Conservation (phyloP, 1,140 invertebrate genomes). For the Agraylea sexmaculata region DNA sequence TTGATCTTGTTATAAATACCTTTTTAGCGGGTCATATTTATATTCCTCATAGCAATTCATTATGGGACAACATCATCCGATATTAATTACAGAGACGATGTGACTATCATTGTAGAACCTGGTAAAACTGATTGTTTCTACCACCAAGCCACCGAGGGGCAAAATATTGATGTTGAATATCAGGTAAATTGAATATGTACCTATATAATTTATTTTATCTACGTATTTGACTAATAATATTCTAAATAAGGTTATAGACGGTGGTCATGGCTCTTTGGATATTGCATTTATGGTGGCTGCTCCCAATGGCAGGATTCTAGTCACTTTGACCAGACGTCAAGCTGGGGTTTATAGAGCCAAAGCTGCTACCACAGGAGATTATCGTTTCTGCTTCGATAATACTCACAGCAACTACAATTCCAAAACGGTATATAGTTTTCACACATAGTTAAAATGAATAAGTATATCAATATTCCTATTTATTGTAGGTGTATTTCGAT, state of each 20-base stretch:
- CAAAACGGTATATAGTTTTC: conserved; percentile 49
- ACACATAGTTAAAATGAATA: conserved; percentile 1
- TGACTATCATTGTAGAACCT: conserved; percentile 57
- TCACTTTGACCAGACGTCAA: conserved; percentile 56
- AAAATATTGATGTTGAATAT: conserved; percentile 60
- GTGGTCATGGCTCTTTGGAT: conserved; percentile 62
- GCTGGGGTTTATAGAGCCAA: conserved; percentile 54
- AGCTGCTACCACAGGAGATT: conserved; percentile 50
- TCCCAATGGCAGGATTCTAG: conserved; percentile 49
- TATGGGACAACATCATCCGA: too few species aligned
- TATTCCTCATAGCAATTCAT: too few species aligned
- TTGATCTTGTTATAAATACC: too few species aligned
- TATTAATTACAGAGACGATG: conserved; percentile 49
- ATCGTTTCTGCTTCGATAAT: conserved; percentile 76
- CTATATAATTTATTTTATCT: conserved; percentile 7
- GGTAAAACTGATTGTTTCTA: conserved; percentile 58
- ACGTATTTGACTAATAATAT: conserved; percentile 7
- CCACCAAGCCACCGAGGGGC: conserved; percentile 44
- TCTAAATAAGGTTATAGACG: conserved; percentile 52
- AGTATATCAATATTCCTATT: neutral
- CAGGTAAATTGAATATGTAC: conserved; percentile 40
- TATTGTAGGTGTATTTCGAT: conserved; percentile 56
- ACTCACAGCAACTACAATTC: conserved; percentile 62
- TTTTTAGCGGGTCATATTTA: too few species aligned
- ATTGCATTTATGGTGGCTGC: conserved; percentile 58